Percentiles rank a stretch among this genome's conserved stretches.
Conservation (phyloP, 2,797 vertebrate species). For the Merluccius polli region DNA sequence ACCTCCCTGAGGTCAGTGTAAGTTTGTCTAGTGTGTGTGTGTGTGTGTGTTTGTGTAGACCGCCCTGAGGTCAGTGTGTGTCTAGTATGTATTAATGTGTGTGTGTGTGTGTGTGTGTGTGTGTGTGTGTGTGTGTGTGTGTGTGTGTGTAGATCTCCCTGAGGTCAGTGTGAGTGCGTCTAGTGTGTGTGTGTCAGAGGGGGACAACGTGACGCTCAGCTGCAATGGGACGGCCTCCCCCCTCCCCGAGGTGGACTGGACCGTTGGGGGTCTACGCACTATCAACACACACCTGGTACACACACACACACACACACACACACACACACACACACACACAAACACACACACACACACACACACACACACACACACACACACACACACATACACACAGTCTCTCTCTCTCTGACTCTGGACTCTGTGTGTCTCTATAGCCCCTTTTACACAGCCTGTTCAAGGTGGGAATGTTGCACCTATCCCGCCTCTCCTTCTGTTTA, state of each 20-base stretch:
- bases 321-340: constrained; percentile 21
- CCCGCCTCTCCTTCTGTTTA: too few relatives aligned
- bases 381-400: constrained; percentile 59
- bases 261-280: constrained; percentile 86
- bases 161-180: constrained; percentile 95
- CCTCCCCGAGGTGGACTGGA: constrained; percentile 96
- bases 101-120: constrained; percentile 3
- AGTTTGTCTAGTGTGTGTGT: constrained; percentile 15
- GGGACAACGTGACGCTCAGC: constrained; percentile 90
- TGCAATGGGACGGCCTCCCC: constrained; percentile 93
- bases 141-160: constrained; percentile 78
- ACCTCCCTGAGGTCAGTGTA: too few relatives aligned
- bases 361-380: background rate
- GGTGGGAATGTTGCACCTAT: too few relatives aligned
- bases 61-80: constrained; percentile 94
- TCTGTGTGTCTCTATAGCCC: background rate
- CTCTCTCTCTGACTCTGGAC: too few relatives aligned
- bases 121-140: constrained; percentile 21
- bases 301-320: constrained; percentile 71
- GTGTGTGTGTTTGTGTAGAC: constrained; percentile 66
- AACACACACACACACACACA: background rate
- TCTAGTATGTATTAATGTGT: constrained; percentile 76
- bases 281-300: constrained; percentile 94
- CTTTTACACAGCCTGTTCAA: too few relatives aligned
- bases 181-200: constrained; percentile 87